A percentile compares a stretch with the other conserved stretches of the same genome.
These are phyloP conservation scores for Sorex fumeus DNA, from an alignment of 2,113 vertebrate species.

Conservation along the genomic window DNA sequence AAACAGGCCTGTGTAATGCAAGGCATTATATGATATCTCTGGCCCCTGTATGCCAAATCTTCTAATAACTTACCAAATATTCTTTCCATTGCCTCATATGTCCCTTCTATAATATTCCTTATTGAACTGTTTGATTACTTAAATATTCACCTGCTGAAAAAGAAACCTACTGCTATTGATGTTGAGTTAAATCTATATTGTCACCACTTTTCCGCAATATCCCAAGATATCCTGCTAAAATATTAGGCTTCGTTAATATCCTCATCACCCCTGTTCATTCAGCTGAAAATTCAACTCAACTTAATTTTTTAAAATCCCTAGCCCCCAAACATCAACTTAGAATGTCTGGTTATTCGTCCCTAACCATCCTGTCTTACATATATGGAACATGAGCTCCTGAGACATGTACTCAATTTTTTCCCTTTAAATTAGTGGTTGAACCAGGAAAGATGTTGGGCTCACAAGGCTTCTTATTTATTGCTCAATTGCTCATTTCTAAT, in stretches of 20 bases:
- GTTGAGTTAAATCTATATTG: neutral
- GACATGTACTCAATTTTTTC: neutral
- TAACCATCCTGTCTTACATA: conserved; percentile 5
- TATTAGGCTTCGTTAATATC: neutral
- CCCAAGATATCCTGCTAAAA: neutral
- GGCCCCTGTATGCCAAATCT: neutral
- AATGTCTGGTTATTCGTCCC: neutral
- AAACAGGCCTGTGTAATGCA: no score
- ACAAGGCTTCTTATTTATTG: neutral
- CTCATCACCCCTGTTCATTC: neutral
- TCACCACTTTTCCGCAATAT: conserved; percentile 9
- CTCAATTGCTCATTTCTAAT: neutral
- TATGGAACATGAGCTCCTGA: neutral
- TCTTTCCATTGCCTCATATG: neutral
- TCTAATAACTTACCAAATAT: neutral
- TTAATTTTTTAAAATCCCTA: conserved; percentile 10
- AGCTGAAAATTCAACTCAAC: neutral
- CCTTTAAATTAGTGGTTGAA: conserved; percentile 3
- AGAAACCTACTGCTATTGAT: conserved; percentile 11
- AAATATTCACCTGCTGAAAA: neutral
- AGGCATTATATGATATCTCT: neutral
- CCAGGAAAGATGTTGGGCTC: neutral
- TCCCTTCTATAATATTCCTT: neutral
- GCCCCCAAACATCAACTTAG: neutral
- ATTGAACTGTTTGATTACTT: conserved; percentile 6